phyloP scores from a whole-genome alignment of 1,140 invertebrate genomes.

The Condylostylus longicornis region DNA sequence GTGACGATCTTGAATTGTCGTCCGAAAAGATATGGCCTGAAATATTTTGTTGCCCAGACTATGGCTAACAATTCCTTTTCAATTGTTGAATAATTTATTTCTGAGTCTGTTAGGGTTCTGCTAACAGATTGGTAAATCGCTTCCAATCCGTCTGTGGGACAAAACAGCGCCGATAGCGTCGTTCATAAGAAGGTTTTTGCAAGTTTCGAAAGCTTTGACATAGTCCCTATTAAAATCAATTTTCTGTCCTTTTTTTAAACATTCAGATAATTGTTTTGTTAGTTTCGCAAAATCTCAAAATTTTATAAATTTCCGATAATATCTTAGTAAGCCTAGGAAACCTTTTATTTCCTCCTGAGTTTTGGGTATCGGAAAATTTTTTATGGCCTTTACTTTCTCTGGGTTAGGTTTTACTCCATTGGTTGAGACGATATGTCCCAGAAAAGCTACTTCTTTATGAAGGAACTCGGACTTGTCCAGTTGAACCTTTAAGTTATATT shows the following conservation, averaged over 20 bases:
- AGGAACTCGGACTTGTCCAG: constrained; percentile 17
- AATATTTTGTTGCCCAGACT: constrained; percentile 31
- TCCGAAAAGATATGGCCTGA: constrained; percentile 28
- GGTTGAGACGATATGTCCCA: constrained; percentile 23
- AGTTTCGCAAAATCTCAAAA: constrained; percentile 12
- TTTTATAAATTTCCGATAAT: constrained; percentile 15
- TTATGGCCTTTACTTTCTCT: constrained; percentile 10
- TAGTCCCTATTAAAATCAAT: constrained; percentile 9
- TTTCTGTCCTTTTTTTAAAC: constrained; percentile 1
- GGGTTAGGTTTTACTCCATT: constrained; percentile 17
- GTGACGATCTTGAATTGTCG: constrained; percentile 14
- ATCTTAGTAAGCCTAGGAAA: constrained; percentile 12
- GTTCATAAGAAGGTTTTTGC: constrained; percentile 13
- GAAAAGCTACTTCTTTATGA: constrained; percentile 15
- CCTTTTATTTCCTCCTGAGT: constrained; percentile 10
- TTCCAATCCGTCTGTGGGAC: constrained; percentile 14
- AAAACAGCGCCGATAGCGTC: constrained; percentile 16
- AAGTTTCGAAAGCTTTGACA: constrained; percentile 13
- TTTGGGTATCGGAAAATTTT: constrained; percentile 12
- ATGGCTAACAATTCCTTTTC: constrained; percentile 26
- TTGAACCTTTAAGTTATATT: constrained; percentile 12
- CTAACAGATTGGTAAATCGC: constrained; percentile 25
- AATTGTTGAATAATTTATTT: constrained; percentile 25
- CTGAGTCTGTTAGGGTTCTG: constrained; percentile 25
- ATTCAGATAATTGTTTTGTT: constrained; percentile 1